Evolutionary conservation across 2,113 vertebrate genomes (phyloP), one percentile per base, ranked within the genome.

Genomic region (Gambusia affinis): DNA sequence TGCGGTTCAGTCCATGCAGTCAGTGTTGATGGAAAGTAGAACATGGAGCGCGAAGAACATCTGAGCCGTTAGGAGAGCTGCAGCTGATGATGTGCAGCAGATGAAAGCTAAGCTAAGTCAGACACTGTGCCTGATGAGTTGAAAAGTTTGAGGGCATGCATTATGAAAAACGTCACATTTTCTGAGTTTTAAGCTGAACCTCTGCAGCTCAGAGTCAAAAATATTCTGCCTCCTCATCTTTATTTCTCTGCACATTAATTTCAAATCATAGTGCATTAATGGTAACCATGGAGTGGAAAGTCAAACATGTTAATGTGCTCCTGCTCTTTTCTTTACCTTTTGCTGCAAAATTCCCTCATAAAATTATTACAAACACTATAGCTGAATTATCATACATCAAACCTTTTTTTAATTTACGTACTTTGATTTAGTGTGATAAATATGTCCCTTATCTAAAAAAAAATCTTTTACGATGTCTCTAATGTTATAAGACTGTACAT

Each of bases 41-140:
- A 63, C 35, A 42, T 30, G 73, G 61, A 39, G 22, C 2, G n/a
- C n/a, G n/a, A 33, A 61, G 54, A 3, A 42, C 28, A 33, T 30
- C 35, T 61, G 33, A 67, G 39, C 39, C 27, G 17, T 30, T 57
- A 24, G 24, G 10, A n/a, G 7, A n/a, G 17, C 42, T 73, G 11
- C 24, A 31, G 54, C 14, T 27, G 31, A 27, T 33, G 14, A 68
- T 68, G 42, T 79, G 42, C 39, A 57, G 31, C 60, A 42, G 3
- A 57, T 57, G 51, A 63, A 70, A 54, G 67, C 64, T 12, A 4
- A 73, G 67, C 6, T n/a, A 60, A 70, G 64, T 51, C 17, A 67
- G 1, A 12, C 29, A 10, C 22, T 66, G 60, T 51, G 62, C 28
- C 54, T 70, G 54, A 64, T 17, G 24, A 33, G 39, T 60, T 37